phyloP scores from a whole-genome alignment of 2,797 vertebrate genomes.

The Pempheris klunzingeri region DNA sequence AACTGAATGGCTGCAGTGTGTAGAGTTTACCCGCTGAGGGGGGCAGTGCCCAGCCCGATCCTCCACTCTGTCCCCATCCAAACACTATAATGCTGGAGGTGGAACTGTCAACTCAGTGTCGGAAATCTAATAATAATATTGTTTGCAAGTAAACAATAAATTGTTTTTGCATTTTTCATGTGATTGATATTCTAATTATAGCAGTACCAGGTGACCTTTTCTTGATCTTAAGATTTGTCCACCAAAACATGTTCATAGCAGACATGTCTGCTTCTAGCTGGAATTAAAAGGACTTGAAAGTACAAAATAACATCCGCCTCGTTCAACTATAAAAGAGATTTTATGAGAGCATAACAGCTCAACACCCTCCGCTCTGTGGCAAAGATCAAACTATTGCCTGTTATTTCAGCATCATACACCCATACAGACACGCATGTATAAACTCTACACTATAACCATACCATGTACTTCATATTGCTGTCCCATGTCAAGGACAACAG shows the following conservation, averaged over 20 bases:
- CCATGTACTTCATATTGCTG: conserved; percentile 14
- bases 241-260: conserved; percentile 35
- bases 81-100: conserved; percentile 56
- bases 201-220: conserved; percentile 15
- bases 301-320: conserved; percentile 69
- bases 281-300: conserved; percentile 73
- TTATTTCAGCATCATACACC: conserved; percentile 43
- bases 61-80: conserved; percentile 69
- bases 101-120: conserved; percentile 44
- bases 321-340: conserved; percentile 69
- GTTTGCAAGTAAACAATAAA: neutral
- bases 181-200: conserved; percentile 15
- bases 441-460: conserved; percentile 8
- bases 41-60: conserved; percentile 60
- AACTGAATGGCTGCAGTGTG: conserved; percentile 87
- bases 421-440: conserved; percentile 22
- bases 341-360: conserved; percentile 60
- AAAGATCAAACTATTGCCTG: conserved; percentile 57
- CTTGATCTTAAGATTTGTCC: conserved; percentile 17
- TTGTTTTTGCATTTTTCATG: conserved; percentile 12
- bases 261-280: conserved; percentile 48
- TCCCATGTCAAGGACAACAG: conserved; percentile 8
- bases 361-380: conserved; percentile 39
- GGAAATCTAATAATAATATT: neutral
- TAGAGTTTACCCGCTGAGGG: conserved; percentile 80